Evolutionary conservation across 2,797 vertebrate genomes (phyloP), one percentile per base, ranked within the genome.

Genomic region (Petrocephalus sullivani): DNA sequence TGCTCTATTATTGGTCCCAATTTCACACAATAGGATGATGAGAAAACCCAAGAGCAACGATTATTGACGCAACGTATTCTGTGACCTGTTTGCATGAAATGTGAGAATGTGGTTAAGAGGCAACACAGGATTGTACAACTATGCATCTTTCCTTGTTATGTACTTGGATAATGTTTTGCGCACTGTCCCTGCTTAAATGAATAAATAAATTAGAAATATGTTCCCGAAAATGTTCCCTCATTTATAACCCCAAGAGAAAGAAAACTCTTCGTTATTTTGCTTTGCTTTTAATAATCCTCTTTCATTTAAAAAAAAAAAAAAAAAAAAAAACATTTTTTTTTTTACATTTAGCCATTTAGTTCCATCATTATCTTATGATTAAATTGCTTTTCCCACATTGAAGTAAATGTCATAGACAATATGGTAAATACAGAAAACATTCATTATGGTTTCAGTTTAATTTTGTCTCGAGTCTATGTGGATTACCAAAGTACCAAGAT

Each of bases 371-470:
- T 78, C 41, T 81, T 41, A 19, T 49, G 37, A 49, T 49, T 81
- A 81, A 81, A 81, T 49, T 81, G 75, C 75, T 81, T 81, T 81
- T 21, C 75, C 75, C 75, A 81, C 41, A 21, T n/a, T 19, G 8
- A 81, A 81, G 41, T 81, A 49, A 81, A 46, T 81, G 75, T 81
- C 75, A 81, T 49, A 49, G 41, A 81, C 19, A 21, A 49, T 81
- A 49, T 81, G 75, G 75, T 81, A 81, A 81, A 81, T 49, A 81
- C 75, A 81, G 41, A n/a, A 81, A 81, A 49, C n/a, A 49, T 75
- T 75, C 33, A 49, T 46, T 81, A 21, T 46, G 75, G 12, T 81
- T 81, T 81, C 41, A 81, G 75, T 81, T 81, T 46, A 81, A 49
- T 81, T 49, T 49, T 21, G 41, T 46, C 33, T 41, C 16, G 33